A percentile compares a stretch with the other conserved stretches of the same genome.
phyloP scores from a whole-genome alignment of 2,797 vertebrate species.

The Oophaga sylvatica region DNA sequence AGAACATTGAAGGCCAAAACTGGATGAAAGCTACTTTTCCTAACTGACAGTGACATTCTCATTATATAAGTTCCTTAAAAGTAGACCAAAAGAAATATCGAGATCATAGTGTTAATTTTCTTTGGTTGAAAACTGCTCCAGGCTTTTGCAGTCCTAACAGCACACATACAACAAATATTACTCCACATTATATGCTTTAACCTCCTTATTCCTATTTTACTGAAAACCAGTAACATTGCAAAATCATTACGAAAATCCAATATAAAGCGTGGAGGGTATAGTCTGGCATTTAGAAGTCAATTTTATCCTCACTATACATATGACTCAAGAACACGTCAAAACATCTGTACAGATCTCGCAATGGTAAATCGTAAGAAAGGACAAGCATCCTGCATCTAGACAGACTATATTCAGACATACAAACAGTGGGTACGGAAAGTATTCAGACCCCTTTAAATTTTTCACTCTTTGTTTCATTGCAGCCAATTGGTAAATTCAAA shows the following conservation, averaged over 20 bases:
- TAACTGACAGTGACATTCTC: not conserved
- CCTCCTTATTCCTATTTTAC: not conserved
- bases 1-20: not conserved
- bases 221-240: not conserved
- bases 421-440: not conserved
- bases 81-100: not conserved
- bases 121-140: not conserved
- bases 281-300: not conserved
- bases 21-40: not conserved
- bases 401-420: slow-evolving; percentile 12
- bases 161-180: too few relatives aligned
- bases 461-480: too few relatives aligned
- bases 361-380: not conserved
- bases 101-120: not conserved
- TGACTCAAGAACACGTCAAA: not conserved
- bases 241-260: not conserved
- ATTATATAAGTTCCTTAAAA: not conserved
- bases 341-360: not conserved
- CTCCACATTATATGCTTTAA: not conserved
- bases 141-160: not conserved
- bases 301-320: too few relatives aligned
- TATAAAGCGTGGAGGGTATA: not conserved
- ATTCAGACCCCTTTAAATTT: too few relatives aligned
- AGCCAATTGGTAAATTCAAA: too few relatives aligned
- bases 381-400: not conserved